Percentiles rank a stretch among this genome's conserved stretches.
Conservation (phyloP, 2,888 invertebrate species). For the Nomada flava region DNA sequence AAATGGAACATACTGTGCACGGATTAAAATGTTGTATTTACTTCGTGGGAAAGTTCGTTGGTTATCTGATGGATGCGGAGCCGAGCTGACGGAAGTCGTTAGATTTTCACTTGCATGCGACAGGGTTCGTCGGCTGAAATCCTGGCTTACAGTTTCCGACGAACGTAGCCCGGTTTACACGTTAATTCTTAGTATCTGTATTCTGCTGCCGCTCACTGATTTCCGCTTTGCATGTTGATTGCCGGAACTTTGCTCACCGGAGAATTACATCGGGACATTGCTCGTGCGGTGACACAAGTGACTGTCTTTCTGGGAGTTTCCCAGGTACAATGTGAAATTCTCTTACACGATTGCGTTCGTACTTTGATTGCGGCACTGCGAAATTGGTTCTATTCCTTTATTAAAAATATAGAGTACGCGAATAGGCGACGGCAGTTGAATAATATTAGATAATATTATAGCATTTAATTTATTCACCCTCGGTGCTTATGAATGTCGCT, state of each 20-base stretch:
- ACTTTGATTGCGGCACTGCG: background rate
- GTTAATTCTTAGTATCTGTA: slow-evolving; percentile 57
- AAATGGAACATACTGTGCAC: background rate
- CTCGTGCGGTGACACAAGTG: slow-evolving; percentile 21
- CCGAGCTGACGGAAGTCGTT: slow-evolving; percentile 26
- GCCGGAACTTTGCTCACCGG: slow-evolving; percentile 65
- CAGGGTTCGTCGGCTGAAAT: slow-evolving; percentile 3
- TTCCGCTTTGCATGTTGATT: slow-evolving; percentile 72
- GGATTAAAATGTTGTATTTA: background rate
- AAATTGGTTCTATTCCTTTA: background rate
- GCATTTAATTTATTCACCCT: too few relatives aligned
- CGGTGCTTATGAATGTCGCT: background rate
- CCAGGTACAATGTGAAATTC: slow-evolving; percentile 28
- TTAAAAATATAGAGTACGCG: background rate
- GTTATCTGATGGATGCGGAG: background rate
- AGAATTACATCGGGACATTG: slow-evolving; percentile 58
- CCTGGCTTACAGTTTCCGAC: slow-evolving; percentile 36
- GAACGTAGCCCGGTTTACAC: slow-evolving; percentile 48
- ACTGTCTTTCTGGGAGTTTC: slow-evolving; percentile 40
- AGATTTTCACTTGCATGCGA: slow-evolving; percentile 12
- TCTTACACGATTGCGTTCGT: slow-evolving; percentile 31
- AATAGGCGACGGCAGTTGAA: too few relatives aligned
- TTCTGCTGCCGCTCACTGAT: slow-evolving; percentile 69
- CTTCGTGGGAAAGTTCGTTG: background rate
- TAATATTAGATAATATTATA: too few relatives aligned